Percentiles rank a stretch among this genome's conserved stretches.
Evolutionary conservation across 2,797 vertebrate genomes (phyloP).

Genomic region (Pseudopleuronectes americanus): DNA sequence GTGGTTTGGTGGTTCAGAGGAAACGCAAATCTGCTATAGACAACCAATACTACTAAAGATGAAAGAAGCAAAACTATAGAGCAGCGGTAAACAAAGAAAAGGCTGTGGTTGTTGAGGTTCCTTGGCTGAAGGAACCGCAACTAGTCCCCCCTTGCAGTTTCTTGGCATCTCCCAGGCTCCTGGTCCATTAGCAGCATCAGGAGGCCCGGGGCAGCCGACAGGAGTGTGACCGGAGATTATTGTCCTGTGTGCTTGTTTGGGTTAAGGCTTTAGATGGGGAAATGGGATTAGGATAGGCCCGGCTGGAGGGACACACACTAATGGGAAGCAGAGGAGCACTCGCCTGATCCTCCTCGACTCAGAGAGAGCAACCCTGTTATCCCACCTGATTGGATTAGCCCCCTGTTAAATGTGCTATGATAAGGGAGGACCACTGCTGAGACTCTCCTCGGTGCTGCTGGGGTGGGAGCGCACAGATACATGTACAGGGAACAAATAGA

Average conservation of each 20-base stretch:
- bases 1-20: conserved; percentile 46
- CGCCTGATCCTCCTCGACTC: conserved; percentile 79
- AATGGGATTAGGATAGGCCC: conserved; percentile 85
- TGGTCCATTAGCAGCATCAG: conserved; percentile 76
- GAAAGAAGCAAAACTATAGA: conserved; percentile 40
- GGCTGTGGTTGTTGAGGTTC: conserved; percentile 54
- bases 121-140: conserved; percentile 58
- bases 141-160: conserved; percentile 49
- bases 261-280: conserved; percentile 86
- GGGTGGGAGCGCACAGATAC: conserved; percentile 54
- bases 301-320: conserved; percentile 81
- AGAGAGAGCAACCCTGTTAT: conserved; percentile 82
- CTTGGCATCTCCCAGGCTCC: conserved; percentile 69
- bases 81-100: conserved; percentile 53
- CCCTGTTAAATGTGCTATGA: conserved; percentile 85
- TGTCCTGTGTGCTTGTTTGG: conserved; percentile 85
- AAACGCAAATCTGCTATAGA: conserved; percentile 62
- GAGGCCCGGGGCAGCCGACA: conserved; percentile 72
- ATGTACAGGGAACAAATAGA: conserved; percentile 58
- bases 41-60: conserved; percentile 42
- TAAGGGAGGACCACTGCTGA: conserved; percentile 80
- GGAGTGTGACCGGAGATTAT: conserved; percentile 85
- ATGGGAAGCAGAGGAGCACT: conserved; percentile 81
- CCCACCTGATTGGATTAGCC: conserved; percentile 85
- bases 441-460: conserved; percentile 57